These are phyloP conservation scores for Brassicogethes aeneus DNA, from an alignment of 2,888 invertebrate genomes.

Conservation along the genomic window DNA sequence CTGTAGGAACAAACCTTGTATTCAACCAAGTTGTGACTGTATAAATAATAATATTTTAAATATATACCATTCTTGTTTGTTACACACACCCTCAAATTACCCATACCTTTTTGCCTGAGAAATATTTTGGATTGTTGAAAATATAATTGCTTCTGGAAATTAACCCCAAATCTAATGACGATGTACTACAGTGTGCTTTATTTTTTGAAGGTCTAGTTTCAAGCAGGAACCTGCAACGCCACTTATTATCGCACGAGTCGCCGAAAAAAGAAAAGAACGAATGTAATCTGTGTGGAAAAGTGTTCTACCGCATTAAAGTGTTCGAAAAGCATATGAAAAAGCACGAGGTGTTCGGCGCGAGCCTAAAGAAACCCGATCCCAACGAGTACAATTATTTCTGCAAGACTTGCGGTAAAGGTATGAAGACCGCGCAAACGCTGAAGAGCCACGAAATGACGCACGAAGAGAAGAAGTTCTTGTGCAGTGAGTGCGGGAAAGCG, in stretches of 20 bases:
- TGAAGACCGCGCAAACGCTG: neutral
- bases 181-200: neutral
- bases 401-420: slow-evolving; percentile 8
- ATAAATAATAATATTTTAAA: too few species aligned
- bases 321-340: neutral
- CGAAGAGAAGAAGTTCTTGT: neutral
- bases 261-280: neutral
- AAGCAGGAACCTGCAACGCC: neutral
- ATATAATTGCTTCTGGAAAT: too few species aligned
- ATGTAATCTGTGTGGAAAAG: neutral
- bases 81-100: too few species aligned
- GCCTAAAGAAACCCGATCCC: too few species aligned
- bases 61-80: too few species aligned
- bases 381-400: slow-evolving; percentile 2
- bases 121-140: too few species aligned
- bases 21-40: too few species aligned
- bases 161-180: too few species aligned
- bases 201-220: neutral
- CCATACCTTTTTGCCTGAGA: too few species aligned
- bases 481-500: neutral
- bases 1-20: too few species aligned
- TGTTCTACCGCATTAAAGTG: neutral
- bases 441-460: neutral
- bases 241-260: neutral
- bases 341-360: neutral